Evolutionary conservation across 2,888 invertebrate species (phyloP), one percentile per base, ranked within the genome.

Genomic region (Leptinotarsa juncta): DNA sequence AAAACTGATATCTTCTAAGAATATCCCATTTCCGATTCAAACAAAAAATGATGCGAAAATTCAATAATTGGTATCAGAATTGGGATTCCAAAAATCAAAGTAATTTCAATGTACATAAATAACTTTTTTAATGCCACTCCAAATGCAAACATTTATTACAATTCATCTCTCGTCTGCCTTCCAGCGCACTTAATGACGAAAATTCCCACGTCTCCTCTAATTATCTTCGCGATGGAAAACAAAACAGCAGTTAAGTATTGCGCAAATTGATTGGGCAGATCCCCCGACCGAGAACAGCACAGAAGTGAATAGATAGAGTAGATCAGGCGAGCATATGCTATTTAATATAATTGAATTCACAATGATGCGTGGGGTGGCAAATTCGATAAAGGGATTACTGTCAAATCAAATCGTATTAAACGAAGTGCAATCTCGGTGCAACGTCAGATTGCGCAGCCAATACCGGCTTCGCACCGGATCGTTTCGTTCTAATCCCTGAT

Each of bases 371-470:
- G 84, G 88, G 88, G 88, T 88, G 88, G 87, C 87, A 85, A 84
- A 87, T 86, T 87, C 88, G 88, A 88, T 88, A 88, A 88, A 86
- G 86, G 88, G 88, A 88, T 88, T 88, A 88, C 87, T 88, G 88
- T 88, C 88, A 88, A 88, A 88, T 88, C 88, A 88, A 88, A 88
- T 88, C 88, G 88, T 83, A 88, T 88, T 88, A 88, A 85, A 85
- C 82, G 84, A 81, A 81, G 84, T 86, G 86, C 87, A 87, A 87
- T 88, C 86, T 83, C 85, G 84, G 82, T 84, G 86, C 85, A 85
- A 83, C 78, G 80, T 81, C 80, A 80, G 81, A 80, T 80, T 77
- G 74, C 60, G 57, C 71, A 42, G 42, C 71, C 20, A 50, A 42
- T 66, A 66, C 67, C 49, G 51, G 53, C 50, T 42, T 20, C 73